phyloP scores from a whole-genome alignment of 2,888 invertebrate species.

The Agonum fuliginosum region DNA sequence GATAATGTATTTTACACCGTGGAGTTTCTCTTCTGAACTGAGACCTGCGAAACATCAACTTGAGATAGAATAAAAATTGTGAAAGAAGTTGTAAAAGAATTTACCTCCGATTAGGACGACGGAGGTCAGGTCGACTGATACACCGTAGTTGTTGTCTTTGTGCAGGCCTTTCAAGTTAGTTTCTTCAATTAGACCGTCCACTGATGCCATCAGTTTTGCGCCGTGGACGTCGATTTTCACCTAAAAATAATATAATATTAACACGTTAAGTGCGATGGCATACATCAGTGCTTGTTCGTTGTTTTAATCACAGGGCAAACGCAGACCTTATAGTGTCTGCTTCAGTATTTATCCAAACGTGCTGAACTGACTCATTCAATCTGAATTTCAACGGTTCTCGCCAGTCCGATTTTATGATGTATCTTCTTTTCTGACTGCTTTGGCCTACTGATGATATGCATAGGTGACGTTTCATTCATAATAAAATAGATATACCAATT shows the following conservation, averaged over 20 bases:
- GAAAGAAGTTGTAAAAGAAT: not conserved
- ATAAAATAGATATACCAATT: too few species aligned
- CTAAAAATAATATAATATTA: constrained; percentile 69
- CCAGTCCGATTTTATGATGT: too few species aligned
- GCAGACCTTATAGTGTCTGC: too few species aligned
- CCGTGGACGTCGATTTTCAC: constrained; percentile 91
- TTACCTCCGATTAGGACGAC: constrained; percentile 92
- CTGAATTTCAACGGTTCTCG: too few species aligned
- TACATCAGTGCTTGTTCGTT: too few species aligned
- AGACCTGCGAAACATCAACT: constrained; percentile 76
- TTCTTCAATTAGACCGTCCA: constrained; percentile 89
- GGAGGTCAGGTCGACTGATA: constrained; percentile 89
- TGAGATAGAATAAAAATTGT: constrained; percentile 34
- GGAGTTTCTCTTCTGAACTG: constrained; percentile 90
- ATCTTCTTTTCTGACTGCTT: too few species aligned
- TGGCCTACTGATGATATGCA: too few species aligned
- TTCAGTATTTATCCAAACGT: too few species aligned
- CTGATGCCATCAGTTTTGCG: constrained; percentile 87
- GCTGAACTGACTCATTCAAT: too few species aligned
- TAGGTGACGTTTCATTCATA: too few species aligned
- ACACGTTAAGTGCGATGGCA: too few species aligned
- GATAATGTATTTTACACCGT: constrained; percentile 93
- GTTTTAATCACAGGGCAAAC: too few species aligned
- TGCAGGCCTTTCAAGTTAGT: constrained; percentile 88
- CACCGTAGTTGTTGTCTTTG: constrained; percentile 90